Evolutionary conservation across 2,797 vertebrate species (phyloP), one percentile per base, ranked within the genome.

Genomic region (Sphaeramia orbicularis): DNA sequence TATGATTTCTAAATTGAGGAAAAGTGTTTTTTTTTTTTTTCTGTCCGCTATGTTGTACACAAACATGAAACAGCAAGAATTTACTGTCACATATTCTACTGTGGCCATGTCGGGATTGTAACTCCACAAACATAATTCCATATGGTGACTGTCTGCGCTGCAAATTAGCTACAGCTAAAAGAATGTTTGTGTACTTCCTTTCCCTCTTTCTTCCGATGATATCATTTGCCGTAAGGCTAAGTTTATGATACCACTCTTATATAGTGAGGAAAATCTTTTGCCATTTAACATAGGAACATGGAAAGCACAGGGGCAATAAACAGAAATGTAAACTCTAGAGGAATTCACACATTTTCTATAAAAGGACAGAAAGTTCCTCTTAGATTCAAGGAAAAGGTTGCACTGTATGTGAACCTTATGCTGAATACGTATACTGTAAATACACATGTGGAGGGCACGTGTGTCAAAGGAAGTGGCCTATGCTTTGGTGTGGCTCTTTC

Each of bases 101-200:
- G 30, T 48, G 1, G 30, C 50, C 36, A 45, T 24, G 12, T 74
- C 54, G 19, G 59, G 55, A 74, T 65, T 52, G 38, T 14, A 54
- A 72, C 68, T 50, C 40, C 10, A 11, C 62, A 72, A 76, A 88
- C 58, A 67, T 62, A 76, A 64, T 71, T 65, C 78, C 85, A 84
- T 78, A 79, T 86, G 84, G 61, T 60, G 65, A 57, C 77, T 82
- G 83, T 86, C 83, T 84, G 69, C 19, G 1, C 51, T 42, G 53
- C 68, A 83, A 77, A 86, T 76, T 77, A 72, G 74, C 77, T 56
- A 49, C 53, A 40, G 42, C 18, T n/a, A 38, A 70, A 88, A 81
- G 70, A 74, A 81, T 85, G 9, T 37, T 74, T 62, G 80, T 15
- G n/a, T 43, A 66, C 52, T 47, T 40, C 16, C 13, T 78, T 78